phyloP scores from a whole-genome alignment of 2,888 invertebrate genomes.

The Stenichneumon culpator region DNA sequence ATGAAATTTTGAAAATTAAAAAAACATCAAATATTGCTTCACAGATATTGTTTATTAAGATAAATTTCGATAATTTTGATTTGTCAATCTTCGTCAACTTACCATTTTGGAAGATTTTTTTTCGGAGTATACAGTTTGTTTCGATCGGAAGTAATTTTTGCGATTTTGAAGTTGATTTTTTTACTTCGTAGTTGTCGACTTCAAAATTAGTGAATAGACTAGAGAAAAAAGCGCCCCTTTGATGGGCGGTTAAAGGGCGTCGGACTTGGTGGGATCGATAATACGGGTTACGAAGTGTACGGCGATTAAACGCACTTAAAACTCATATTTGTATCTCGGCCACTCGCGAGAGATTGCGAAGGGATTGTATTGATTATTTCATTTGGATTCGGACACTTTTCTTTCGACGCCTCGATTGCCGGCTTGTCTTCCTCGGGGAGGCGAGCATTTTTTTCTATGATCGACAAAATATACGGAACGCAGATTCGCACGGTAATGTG shows the following conservation, averaged over 20 bases:
- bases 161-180: neutral
- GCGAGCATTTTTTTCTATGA: slow-evolving; percentile 45
- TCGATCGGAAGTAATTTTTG: neutral
- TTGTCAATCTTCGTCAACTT: neutral
- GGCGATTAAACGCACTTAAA: slow-evolving; percentile 29
- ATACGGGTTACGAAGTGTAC: slow-evolving; percentile 38
- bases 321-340: neutral
- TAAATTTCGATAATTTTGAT: neutral
- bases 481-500: slow-evolving; percentile 26
- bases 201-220: slow-evolving; percentile 41
- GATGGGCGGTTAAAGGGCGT: slow-evolving; percentile 53
- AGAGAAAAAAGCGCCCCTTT: slow-evolving; percentile 44
- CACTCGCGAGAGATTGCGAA: neutral
- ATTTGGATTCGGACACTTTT: slow-evolving; percentile 50
- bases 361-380: slow-evolving; percentile 26
- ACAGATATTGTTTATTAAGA: neutral
- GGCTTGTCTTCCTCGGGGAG: slow-evolving; percentile 55
- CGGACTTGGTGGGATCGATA: slow-evolving; percentile 62
- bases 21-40: neutral
- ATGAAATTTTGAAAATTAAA: no score
- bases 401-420: slow-evolving; percentile 66
- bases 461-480: slow-evolving; percentile 27
- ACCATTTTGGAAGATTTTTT: neutral
- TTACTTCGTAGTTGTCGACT: slow-evolving; percentile 20
- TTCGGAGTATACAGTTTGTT: neutral